Evolutionary conservation across 2,797 vertebrate species (phyloP), one percentile per base, ranked within the genome.

Genomic region (Steatocranus sp.): DNA sequence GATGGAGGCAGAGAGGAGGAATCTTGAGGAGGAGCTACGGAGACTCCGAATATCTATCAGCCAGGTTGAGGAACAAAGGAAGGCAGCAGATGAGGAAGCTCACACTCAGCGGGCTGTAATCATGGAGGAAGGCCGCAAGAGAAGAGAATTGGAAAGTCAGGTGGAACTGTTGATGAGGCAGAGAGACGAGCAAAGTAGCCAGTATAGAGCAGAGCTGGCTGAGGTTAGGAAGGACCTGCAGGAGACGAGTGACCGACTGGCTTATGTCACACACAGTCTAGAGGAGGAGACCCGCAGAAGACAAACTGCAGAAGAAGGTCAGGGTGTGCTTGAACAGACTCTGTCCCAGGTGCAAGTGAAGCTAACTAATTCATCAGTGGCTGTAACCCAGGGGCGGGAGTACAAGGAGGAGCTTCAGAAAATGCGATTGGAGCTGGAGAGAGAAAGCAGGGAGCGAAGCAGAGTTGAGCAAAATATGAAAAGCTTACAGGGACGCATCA

Each of bases 101-200:
- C 95, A 96, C 8, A 95, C 94, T 88, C 97, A 97, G 53, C 96
- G 94, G 83, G 94, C 95, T 53, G 85, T 95, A 50, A 94, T 96
- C 86, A 93, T 95, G 2, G 97, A 98, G 85, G 95, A 97, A 88
- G 94, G 95, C 4, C 95, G 95, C 90, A 96, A 95, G 88, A 97
- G 96, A 75, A 97, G 96, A 84, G 97, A 98, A 86, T 85, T 98
- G 82, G 98, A 99, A 93, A 94, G 94, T 18, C 96, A 98, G 86
- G 89, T 96, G n/a, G 92, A 97, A 70, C 90, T 94, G 61, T 91
- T 98, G 78, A 95, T 94, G 5, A 96, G 93, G 87, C 95, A 97
- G 91, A 97, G 95, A 76, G 93, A 95, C 0, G 97, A 98, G 25
- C 96, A 98, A 84, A 96, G 86, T 15, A 76, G 91, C 74, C 91